Evolutionary conservation across 92 coral and sea anemone species (phyloP).

Genomic region (Zoanthus sansibaricus): DNA sequence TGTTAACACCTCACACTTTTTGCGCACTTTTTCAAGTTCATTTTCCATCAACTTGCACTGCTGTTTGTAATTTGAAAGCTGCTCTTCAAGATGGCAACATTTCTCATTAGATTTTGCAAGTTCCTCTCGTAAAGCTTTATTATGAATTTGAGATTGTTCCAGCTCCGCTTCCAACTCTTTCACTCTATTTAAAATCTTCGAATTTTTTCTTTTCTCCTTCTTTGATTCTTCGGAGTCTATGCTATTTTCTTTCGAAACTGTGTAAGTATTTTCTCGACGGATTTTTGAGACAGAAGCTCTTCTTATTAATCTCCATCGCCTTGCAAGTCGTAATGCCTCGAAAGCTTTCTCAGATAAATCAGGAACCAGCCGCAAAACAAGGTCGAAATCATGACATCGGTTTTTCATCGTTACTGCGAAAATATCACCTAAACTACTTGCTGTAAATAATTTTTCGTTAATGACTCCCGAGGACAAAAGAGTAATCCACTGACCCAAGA

Average conservation of each 20-base stretch:
- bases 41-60: conserved; percentile 86
- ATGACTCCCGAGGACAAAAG: conserved; percentile 82
- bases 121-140: conserved; percentile 71
- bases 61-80: conserved; percentile 75
- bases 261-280: conserved; percentile 80
- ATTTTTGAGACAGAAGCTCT: conserved; percentile 62
- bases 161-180: conserved; percentile 73
- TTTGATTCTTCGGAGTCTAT: conserved; percentile 52
- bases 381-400: conserved; percentile 85
- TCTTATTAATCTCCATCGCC: conserved; percentile 89
- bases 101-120: conserved; percentile 80
- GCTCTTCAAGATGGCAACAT: conserved; percentile 82
- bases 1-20: conserved; percentile 73
- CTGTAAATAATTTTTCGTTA: conserved; percentile 79
- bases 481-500: conserved; percentile 77
- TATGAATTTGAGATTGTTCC: conserved; percentile 80
- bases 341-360: conserved; percentile 92
- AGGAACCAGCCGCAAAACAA: conserved; percentile 86
- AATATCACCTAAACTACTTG: conserved; percentile 75
- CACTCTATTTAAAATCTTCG: conserved; percentile 60
- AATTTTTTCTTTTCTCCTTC: conserved; percentile 54
- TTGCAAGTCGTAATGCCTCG: conserved; percentile 85
- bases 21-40: conserved; percentile 81
- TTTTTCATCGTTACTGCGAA: conserved; percentile 81
- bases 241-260: conserved; percentile 50